These are phyloP conservation scores for Ridgeia piscesae DNA, from an alignment of 1,140 invertebrate genomes.

Conservation along the genomic window DNA sequence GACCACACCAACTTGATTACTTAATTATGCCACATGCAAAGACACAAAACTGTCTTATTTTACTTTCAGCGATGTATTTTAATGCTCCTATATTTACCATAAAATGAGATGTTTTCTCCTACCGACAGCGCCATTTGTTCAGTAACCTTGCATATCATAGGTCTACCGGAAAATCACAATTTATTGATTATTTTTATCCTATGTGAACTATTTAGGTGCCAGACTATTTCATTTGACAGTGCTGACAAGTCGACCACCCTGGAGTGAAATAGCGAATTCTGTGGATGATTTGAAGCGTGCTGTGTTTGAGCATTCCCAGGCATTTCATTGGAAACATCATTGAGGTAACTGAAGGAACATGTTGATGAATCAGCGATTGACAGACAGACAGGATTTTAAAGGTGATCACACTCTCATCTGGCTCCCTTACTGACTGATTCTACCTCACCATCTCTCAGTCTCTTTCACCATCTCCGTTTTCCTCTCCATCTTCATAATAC, in stretches of 20 bases:
- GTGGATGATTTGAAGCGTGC: not conserved
- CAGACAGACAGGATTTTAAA: not conserved
- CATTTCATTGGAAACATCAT: not conserved
- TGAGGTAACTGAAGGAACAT: not conserved
- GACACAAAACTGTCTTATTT: too few species aligned
- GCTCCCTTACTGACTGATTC: too few species aligned
- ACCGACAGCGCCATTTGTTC: too few species aligned
- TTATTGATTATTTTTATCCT: not conserved
- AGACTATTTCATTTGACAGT: not conserved
- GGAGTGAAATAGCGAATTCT: not conserved
- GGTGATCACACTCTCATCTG: too few species aligned
- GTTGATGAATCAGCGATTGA: not conserved
- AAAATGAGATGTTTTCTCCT: too few species aligned
- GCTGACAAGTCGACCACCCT: not conserved
- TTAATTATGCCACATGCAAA: too few species aligned
- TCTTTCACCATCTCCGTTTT: too few species aligned
- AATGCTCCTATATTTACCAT: too few species aligned
- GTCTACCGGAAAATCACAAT: not conserved
- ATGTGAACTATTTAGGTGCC: not conserved
- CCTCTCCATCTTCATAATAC: too few species aligned
- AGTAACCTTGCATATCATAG: not conserved
- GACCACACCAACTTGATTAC: too few species aligned
- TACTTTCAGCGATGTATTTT: too few species aligned
- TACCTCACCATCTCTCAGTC: too few species aligned
- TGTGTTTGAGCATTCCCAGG: not conserved